phyloP scores from a whole-genome alignment of 2,113 vertebrate species.

The Suricata suricatta region DNA sequence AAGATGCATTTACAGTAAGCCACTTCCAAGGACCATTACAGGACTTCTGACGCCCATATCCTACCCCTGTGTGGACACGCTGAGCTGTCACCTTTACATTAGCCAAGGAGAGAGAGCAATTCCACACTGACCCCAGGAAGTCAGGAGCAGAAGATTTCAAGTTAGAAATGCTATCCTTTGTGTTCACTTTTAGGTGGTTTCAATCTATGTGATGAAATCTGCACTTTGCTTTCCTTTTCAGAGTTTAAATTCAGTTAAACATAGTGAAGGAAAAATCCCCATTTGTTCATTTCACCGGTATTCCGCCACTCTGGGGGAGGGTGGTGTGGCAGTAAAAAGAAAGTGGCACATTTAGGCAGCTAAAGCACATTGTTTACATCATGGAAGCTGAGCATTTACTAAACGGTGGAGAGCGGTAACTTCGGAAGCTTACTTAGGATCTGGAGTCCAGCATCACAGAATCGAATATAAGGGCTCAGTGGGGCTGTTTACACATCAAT shows the following conservation, averaged over 20 bases:
- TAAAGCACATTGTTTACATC: constrained; percentile 68
- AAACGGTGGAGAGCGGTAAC: constrained; percentile 79
- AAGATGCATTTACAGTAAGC: not conserved
- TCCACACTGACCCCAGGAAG: not conserved
- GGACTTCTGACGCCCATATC: not conserved
- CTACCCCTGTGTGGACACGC: not conserved
- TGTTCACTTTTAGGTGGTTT: not conserved
- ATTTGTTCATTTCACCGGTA: not conserved
- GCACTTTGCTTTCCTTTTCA: not conserved
- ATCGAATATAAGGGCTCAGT: constrained; percentile 79
- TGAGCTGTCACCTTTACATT: not conserved
- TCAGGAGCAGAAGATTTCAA: constrained; percentile 8
- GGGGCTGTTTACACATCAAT: constrained; percentile 85
- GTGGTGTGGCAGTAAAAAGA: not conserved
- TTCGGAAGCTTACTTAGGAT: constrained; percentile 75
- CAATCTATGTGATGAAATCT: not conserved
- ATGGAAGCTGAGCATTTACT: constrained; percentile 76
- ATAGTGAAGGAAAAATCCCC: not conserved
- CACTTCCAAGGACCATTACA: not conserved
- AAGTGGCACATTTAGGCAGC: constrained; percentile 46
- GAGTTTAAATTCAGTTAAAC: constrained; percentile 13
- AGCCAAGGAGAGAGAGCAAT: not conserved
- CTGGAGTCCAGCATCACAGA: constrained; percentile 65
- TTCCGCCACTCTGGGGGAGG: not conserved
- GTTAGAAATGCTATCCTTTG: not conserved